A percentile compares a stretch with the other conserved stretches of the same genome.
These are phyloP conservation scores for Conus ventricosus DNA, from an alignment of 1,140 invertebrate genomes.

Conservation along the genomic window DNA sequence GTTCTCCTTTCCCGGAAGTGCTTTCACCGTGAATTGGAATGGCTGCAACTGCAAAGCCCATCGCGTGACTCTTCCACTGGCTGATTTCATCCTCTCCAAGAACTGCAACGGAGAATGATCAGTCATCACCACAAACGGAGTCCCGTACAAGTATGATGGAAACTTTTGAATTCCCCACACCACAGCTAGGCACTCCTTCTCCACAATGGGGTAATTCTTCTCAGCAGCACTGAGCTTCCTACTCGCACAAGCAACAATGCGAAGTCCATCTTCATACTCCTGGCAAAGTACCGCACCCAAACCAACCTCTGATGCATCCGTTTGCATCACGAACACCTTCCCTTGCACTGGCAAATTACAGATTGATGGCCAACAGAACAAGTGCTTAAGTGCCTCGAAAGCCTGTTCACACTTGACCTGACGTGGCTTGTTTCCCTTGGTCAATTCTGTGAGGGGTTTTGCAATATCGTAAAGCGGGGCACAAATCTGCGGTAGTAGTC, in stretches of 20 bases:
- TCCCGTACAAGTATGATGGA: conserved; percentile 45
- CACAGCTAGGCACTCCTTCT: neutral
- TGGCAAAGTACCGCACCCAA: conserved; percentile 68
- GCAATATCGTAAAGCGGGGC: conserved; percentile 48
- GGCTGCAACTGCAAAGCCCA: neutral
- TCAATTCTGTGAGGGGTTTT: conserved; percentile 49
- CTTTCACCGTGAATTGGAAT: no score
- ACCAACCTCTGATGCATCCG: conserved; percentile 62
- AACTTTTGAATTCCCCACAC: conserved; percentile 47
- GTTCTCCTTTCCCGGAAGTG: no score
- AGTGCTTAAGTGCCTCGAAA: conserved; percentile 31
- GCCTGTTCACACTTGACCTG: neutral
- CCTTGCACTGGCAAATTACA: conserved; percentile 58
- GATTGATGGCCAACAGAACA: conserved; percentile 42
- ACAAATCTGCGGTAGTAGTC: conserved; percentile 53
- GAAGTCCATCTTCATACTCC: neutral
- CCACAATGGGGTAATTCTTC: conserved; percentile 33
- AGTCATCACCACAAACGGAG: conserved; percentile 43
- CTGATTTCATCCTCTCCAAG: neutral
- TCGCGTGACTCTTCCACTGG: neutral
- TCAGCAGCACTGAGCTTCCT: conserved; percentile 10
- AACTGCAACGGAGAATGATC: conserved; percentile 9
- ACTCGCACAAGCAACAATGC: conserved; percentile 27
- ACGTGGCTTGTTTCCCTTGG: conserved; percentile 16
- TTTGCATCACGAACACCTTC: conserved; percentile 66